Percentiles rank a stretch among this genome's conserved stretches.
These are phyloP conservation scores for Dolichomitus sp. DNA, from an alignment of 2,888 invertebrate genomes.

Conservation along the genomic window DNA sequence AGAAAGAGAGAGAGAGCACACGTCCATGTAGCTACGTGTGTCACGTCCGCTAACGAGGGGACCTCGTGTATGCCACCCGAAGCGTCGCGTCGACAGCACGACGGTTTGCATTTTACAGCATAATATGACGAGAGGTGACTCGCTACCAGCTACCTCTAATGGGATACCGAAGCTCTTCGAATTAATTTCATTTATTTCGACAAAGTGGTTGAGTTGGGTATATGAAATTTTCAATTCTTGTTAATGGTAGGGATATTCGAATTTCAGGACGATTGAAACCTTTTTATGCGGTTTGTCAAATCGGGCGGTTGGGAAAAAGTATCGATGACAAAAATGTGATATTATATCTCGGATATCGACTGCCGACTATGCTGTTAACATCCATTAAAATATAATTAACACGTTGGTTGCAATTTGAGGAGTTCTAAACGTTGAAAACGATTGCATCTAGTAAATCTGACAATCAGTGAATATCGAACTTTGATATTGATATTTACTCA, in stretches of 20 bases:
- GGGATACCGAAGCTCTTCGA: slow-evolving; percentile 49
- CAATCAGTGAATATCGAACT: too few relatives aligned
- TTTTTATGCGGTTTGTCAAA: neutral
- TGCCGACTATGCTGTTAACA: too few relatives aligned
- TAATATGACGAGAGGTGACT: slow-evolving; percentile 43
- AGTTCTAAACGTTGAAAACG: too few relatives aligned
- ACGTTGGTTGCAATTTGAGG: too few relatives aligned
- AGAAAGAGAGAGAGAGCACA: slow-evolving; percentile 40
- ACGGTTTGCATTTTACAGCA: slow-evolving; percentile 65
- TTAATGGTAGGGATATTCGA: neutral
- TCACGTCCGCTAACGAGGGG: slow-evolving; percentile 66
- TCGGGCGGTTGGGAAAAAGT: too few relatives aligned
- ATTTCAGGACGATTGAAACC: neutral
- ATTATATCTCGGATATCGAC: too few relatives aligned
- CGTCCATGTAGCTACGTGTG: slow-evolving; percentile 59
- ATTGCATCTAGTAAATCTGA: too few relatives aligned
- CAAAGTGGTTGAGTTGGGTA: neutral
- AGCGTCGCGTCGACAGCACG: slow-evolving; percentile 45
- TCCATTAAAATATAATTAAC: too few relatives aligned
- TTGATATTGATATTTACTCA: too few relatives aligned
- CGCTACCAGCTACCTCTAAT: slow-evolving; percentile 45
- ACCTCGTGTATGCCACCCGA: slow-evolving; percentile 48
- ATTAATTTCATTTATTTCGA: slow-evolving; percentile 21
- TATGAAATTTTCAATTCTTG: neutral
- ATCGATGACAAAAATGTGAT: too few relatives aligned